A percentile compares a stretch with the other conserved stretches of the same genome.
Evolutionary conservation across 2,888 invertebrate species (phyloP).

Genomic region (Megamerina dolium): DNA sequence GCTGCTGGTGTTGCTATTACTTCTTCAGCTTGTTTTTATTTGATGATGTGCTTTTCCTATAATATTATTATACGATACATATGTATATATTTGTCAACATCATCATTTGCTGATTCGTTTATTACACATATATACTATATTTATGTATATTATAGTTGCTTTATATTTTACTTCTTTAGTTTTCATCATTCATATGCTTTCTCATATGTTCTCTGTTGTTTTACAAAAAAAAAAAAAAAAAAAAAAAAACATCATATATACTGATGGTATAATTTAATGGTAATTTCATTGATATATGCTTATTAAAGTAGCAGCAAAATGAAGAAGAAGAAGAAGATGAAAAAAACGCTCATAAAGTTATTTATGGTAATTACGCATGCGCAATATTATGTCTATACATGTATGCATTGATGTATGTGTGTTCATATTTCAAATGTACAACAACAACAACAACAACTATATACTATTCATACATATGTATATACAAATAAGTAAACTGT

Average conservation of each 20-base stretch:
- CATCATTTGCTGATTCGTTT: too few species aligned
- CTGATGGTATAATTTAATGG: constrained; percentile 4
- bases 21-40: not conserved
- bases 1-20: not conserved
- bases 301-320: too few species aligned
- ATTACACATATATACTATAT: too few species aligned
- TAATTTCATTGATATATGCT: constrained; percentile 2
- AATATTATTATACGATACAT: too few species aligned
- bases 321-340: too few species aligned
- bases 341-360: too few species aligned
- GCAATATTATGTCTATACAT: not conserved
- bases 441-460: not conserved
- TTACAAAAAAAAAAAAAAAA: too few species aligned
- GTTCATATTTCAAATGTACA: not conserved
- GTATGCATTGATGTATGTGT: not conserved
- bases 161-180: not conserved
- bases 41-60: too few species aligned
- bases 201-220: constrained; percentile 5
- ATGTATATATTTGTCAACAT: too few species aligned
- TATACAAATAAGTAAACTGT: constrained; percentile 3
- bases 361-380: not conserved
- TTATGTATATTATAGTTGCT: too few species aligned
- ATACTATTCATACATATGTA: not conserved
- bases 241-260: too few species aligned
- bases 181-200: not conserved